phyloP scores from a whole-genome alignment of 2,113 vertebrate species.

The Jaculus jaculus region DNA sequence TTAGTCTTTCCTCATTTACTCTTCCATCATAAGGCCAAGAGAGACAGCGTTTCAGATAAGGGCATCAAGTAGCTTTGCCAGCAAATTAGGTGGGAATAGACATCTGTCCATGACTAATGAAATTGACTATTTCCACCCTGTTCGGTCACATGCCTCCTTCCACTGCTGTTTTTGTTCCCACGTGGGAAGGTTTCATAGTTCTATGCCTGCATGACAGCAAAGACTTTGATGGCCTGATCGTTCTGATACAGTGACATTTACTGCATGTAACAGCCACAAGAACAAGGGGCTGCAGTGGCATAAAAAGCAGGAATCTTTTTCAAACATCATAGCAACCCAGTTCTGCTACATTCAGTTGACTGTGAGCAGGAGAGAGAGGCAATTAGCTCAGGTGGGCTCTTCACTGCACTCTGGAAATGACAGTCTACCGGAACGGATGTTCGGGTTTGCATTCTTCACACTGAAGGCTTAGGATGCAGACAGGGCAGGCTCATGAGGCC shows the following conservation, averaged over 20 bases:
- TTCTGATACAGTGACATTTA: constrained; percentile 47
- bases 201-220: not conserved
- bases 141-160: not conserved
- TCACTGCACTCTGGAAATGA: not conserved
- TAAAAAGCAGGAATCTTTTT: constrained; percentile 46
- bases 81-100: not conserved
- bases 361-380: constrained; percentile 50
- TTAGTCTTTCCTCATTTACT: not conserved
- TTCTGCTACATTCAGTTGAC: constrained; percentile 56
- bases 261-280: constrained; percentile 9
- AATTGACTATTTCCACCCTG: not conserved
- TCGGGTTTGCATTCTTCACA: constrained; percentile 44
- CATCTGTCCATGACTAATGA: not conserved
- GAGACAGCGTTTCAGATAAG: not conserved
- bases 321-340: constrained; percentile 52
- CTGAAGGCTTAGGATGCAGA: constrained; percentile 54
- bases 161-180: not conserved
- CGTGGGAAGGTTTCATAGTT: not conserved
- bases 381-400: constrained; percentile 66
- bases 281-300: constrained; percentile 2
- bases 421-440: constrained; percentile 27
- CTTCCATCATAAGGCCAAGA: not conserved
- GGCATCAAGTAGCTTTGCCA: not conserved
- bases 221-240: constrained; percentile 57
- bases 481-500: not conserved